phyloP scores from a whole-genome alignment of 2,113 vertebrate genomes.

The Callithrix jacchus region DNA sequence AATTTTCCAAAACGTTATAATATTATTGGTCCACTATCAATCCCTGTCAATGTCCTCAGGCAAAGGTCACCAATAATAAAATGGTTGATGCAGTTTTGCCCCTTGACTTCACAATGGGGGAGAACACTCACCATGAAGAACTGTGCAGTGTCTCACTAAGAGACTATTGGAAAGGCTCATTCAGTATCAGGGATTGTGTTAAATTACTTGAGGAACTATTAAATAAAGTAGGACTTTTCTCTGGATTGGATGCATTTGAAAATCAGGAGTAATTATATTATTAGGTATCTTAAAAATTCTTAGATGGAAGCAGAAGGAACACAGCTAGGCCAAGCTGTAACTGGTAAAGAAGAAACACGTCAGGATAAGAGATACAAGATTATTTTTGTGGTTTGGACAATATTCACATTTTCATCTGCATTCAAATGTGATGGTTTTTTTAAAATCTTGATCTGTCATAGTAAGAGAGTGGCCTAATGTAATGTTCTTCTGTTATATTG shows the following conservation, averaged over 20 bases:
- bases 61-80: background rate
- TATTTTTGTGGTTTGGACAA: background rate
- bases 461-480: background rate
- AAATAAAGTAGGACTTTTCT: background rate
- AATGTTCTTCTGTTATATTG: background rate
- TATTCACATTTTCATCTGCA: background rate
- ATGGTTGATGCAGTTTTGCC: background rate
- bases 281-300: background rate
- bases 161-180: background rate
- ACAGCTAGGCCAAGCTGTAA: background rate
- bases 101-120: background rate
- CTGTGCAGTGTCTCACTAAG: background rate
- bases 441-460: background rate
- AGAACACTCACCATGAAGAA: background rate
- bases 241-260: background rate
- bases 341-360: background rate
- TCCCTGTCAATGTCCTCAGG: background rate
- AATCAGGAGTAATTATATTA: background rate
- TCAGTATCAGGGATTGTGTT: background rate
- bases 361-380: background rate
- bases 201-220: background rate
- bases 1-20: background rate
- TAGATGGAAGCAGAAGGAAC: background rate
- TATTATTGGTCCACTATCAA: background rate
- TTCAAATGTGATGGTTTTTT: background rate